Evolutionary conservation across 2,888 invertebrate genomes (phyloP).

Genomic region (Neoitamus cyanurus): DNA sequence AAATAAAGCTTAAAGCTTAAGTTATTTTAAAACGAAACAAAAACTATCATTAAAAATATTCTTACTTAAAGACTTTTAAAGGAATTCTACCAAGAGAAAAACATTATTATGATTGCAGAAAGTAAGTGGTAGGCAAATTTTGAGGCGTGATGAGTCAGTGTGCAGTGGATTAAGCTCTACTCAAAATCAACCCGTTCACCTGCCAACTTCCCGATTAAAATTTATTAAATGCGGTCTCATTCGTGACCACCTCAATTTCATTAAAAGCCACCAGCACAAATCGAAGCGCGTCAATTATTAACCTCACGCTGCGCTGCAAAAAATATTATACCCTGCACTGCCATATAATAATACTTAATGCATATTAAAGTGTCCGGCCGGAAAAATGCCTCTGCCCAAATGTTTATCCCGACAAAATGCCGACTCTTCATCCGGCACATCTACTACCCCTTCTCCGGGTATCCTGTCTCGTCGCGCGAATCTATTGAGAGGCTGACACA

Average conservation of each 20-base stretch:
- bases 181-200: neutral
- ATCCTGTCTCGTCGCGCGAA: neutral
- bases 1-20: no score
- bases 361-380: neutral
- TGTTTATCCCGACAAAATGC: neutral
- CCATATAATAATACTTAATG: neutral
- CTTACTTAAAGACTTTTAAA: no score
- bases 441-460: neutral
- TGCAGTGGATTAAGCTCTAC: neutral
- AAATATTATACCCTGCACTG: neutral
- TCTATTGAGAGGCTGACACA: neutral
- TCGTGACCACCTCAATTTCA: neutral
- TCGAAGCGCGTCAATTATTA: neutral
- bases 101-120: neutral
- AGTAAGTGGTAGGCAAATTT: neutral
- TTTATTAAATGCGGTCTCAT: conserved; percentile 5
- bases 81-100: no score
- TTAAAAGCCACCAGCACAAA: neutral
- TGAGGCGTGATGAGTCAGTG: neutral
- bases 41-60: no score
- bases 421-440: neutral
- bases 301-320: neutral
- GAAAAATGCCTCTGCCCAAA: neutral
- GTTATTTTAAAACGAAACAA: no score
- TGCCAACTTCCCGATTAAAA: neutral